A percentile compares a stretch with the other conserved stretches of the same genome.
Evolutionary conservation across 2,797 vertebrate genomes (phyloP).

Genomic region (Pteropus rufus): DNA sequence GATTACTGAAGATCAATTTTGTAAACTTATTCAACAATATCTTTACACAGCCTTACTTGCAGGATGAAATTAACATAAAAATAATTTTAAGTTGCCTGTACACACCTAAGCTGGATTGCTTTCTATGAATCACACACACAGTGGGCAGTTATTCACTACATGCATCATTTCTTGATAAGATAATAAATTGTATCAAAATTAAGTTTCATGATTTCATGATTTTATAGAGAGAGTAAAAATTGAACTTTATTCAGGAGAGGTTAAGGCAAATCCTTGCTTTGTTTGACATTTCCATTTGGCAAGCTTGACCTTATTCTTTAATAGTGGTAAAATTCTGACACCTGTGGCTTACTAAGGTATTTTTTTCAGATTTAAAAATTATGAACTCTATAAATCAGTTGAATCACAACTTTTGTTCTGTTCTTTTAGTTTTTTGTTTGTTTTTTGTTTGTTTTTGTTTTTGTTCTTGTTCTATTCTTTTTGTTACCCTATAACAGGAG

Average conservation of each 20-base stretch:
- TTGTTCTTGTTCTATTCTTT: neutral
- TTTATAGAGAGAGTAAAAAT: slow-evolving; percentile 4
- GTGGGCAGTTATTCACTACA: too few species aligned
- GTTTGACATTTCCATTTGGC: slow-evolving; percentile 2
- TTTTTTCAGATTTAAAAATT: neutral
- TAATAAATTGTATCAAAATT: too few species aligned
- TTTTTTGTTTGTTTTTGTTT: too few species aligned
- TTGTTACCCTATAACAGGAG: neutral
- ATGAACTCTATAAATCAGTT: neutral
- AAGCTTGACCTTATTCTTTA: neutral
- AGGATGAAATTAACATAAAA: too few species aligned
- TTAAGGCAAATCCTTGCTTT: neutral
- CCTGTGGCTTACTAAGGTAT: neutral
- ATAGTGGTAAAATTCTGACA: neutral
- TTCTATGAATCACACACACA: too few species aligned
- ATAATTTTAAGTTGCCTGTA: too few species aligned
- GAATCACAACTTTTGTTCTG: neutral
- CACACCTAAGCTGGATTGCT: too few species aligned
- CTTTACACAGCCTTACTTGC: too few species aligned
- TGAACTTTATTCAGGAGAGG: neutral
- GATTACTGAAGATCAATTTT: too few species aligned
- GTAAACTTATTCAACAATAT: too few species aligned
- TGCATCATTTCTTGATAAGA: too few species aligned
- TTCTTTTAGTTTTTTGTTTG: neutral
- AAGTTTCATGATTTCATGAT: neutral